A percentile compares a stretch with the other conserved stretches of the same genome.
Conservation (phyloP, 2,113 vertebrate genomes). For the Vulpes ferrilata region DNA sequence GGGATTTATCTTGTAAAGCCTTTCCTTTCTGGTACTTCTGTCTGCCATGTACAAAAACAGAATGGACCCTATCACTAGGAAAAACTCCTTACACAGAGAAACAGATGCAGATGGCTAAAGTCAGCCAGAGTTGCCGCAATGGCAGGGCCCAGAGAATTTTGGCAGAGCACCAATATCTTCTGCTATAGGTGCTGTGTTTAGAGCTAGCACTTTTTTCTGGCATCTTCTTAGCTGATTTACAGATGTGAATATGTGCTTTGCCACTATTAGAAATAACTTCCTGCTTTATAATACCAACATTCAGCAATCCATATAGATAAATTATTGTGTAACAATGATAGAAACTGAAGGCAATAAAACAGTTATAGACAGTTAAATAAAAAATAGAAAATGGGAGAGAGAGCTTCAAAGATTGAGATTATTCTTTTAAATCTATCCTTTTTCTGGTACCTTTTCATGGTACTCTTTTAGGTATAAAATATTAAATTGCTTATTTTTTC, state of each 20-base stretch:
- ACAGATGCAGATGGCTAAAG: background rate
- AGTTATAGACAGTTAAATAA: background rate
- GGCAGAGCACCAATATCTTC: background rate
- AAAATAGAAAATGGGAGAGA: background rate
- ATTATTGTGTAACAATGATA: background rate
- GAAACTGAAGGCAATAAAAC: background rate
- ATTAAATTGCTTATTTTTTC: conserved; percentile 2
- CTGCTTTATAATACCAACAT: background rate
- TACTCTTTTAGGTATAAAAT: background rate
- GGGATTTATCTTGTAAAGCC: background rate
- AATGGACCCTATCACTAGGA: background rate
- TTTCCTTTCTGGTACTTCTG: background rate
- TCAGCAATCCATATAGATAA: background rate
- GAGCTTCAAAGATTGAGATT: background rate
- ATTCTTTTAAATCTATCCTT: background rate
- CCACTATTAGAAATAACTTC: background rate
- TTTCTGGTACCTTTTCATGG: background rate
- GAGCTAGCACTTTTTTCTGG: background rate
- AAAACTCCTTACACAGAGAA: background rate
- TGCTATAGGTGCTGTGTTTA: background rate
- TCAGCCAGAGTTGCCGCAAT: background rate
- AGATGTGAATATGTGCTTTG: background rate
- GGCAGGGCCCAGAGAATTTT: background rate
- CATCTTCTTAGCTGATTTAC: background rate
- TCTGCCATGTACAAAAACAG: background rate